Base-by-base conservation (phyloP, 1,140 invertebrate genomes). In the Cherax quadricarinatus region DNA sequence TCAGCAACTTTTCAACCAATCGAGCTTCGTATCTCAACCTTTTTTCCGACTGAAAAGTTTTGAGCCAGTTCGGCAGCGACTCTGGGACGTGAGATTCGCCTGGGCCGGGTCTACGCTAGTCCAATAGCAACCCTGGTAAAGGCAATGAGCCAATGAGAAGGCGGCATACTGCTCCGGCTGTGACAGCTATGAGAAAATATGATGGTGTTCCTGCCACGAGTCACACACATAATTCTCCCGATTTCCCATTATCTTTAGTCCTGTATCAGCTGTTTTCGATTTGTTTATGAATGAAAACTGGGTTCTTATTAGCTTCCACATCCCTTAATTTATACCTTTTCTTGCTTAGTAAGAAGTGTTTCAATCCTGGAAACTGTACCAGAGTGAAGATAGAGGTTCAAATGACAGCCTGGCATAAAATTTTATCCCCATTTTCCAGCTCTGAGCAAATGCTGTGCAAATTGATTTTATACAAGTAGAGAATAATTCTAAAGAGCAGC, bases 161-260 rank as follows among this genome's bases (percentile, higher is more conserved):
- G 57, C 83, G 41, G 73, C 18, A 18, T 81, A 16, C 48, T n/a
- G 73, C 57, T 86, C 84, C 53, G 75, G 78, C 79, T 91, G 89
- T 91, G 89, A 91, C 89, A 91, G 82, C 89, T 91, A 91, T 87
- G 89, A 91, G 89, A 80, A 91, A 87, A 91, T 91, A 91, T 87
- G 89, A 91, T 57, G 84, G 48, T 86, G 89, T 91, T 86, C 84
- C 84, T 70, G 79, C 87, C 18, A 79, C 62, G 79, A 66, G 79
- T 82, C 70, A 73, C 30, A 30, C 84, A 70, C 89, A 91, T 86
- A 91, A 81, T 21, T 86, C n/a, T 75, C 48, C 30, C 10, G n/a
- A 6, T 73, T 51, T 41, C 53, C 41, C 66, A 75, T 57, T 21
- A 9, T 70, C 14, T 53, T 51, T 81, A 70, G 48, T 30, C 41